Evolutionary conservation across 2,797 vertebrate species (phyloP), one percentile per base, ranked within the genome.

Genomic region (Poecilia velifera): DNA sequence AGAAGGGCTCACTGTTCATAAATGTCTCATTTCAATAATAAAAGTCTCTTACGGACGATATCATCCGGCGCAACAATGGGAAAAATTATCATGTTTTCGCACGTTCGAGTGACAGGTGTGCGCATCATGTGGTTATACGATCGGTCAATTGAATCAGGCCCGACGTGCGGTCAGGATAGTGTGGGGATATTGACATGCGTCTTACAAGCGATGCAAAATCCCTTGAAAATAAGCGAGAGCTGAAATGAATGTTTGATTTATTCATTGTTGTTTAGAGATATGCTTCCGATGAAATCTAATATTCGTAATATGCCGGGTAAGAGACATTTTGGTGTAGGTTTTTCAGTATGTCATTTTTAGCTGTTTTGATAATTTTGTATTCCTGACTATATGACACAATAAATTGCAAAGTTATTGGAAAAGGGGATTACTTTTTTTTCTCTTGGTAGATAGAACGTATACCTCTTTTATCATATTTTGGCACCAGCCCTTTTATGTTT

Each of bases 1-100:
- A 77, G 76, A 73, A 78, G 74, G 77, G 72, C 83, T 81, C 80
- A 6, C 76, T 79, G 81, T 90, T 71, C 90, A 82, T 86, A 92
- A 91, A 92, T 91, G 90, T 92, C 93, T 93, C 87, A 95, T 96
- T 95, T 95, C 89, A 92, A 92, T 93, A 91, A 90, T 86, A 95
- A 94, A 94, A 87, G 77, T 64, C 55, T 66, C 71, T 51, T 16
- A 46, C 28, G 82, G 55, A 84, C 84, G 82, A 89, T 91, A 90
- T 88, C 71, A 78, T 76, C 74, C 4, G 3, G 66, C 18, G 80
- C 82, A 47, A 70, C 41, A 20, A 71, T 76, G 84, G 76, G 64
- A 78, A 79, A 74, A 81, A 12, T 64, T 81, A 84, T 75, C 84
- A 84, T 75, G 76, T 87, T 88, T 90, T 89, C 74, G 84, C 88